Conservation (phyloP, 2,888 invertebrate genomes). For the Cheilosia pagana region DNA sequence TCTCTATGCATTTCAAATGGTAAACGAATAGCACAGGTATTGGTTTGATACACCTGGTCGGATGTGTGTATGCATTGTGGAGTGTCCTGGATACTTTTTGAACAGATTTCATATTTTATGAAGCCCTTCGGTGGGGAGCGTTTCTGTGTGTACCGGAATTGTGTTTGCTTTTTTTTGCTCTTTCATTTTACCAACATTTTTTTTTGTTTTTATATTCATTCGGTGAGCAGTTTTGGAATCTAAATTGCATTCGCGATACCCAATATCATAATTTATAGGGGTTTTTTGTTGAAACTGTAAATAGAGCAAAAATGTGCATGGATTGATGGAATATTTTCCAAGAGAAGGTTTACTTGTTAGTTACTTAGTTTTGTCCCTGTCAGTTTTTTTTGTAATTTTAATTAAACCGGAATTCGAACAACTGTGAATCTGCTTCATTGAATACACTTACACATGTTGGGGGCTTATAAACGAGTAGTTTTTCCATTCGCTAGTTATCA, state of each 20-base stretch:
- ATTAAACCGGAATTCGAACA: too few relatives aligned
- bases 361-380: neutral
- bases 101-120: slow-evolving; percentile 72
- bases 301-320: slow-evolving; percentile 5
- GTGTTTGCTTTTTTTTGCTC: neutral
- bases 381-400: too few relatives aligned
- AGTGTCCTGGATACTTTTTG: slow-evolving; percentile 50
- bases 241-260: slow-evolving; percentile 58
- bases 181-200: neutral
- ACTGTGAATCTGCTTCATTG: too few relatives aligned
- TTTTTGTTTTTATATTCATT: neutral
- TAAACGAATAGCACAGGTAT: slow-evolving; percentile 31
- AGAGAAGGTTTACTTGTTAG: neutral
- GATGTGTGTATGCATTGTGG: slow-evolving; percentile 41
- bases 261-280: slow-evolving; percentile 62
- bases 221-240: slow-evolving; percentile 37
- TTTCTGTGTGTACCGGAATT: neutral
- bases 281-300: slow-evolving; percentile 13
- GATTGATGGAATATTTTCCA: slow-evolving; percentile 24
- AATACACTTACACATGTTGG: too few relatives aligned
- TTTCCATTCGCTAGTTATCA: too few relatives aligned
- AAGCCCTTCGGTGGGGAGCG: slow-evolving; percentile 22
- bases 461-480: too few relatives aligned
- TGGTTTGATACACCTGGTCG: slow-evolving; percentile 36
- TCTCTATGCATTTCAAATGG: slow-evolving; percentile 59